Base-by-base conservation (phyloP, 2,888 invertebrate species). In the Carpatolechia fugitivella region DNA sequence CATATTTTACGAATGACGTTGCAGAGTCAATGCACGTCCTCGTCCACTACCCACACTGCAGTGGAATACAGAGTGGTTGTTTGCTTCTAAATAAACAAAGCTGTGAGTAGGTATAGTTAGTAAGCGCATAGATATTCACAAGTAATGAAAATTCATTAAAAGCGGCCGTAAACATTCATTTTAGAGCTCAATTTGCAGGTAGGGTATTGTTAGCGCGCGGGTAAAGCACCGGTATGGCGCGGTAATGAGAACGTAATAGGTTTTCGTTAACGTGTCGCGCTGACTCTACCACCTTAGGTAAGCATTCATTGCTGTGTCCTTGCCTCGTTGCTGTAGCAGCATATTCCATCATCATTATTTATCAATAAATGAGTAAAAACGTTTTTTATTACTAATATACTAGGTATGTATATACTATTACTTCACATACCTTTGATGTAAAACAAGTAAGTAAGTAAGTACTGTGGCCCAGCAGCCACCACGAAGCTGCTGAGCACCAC, bases 191-290 rank as follows among this genome's bases (percentile, higher is more conserved):
- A 35, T 50, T 50, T 36, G 35, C 33, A 36, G 50, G 50, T 36
- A 35, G 36, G 50, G 50, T 24, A 50, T 50, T 35, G 50, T 35
- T 36, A 50, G 11, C 36, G 50, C n/a, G 36, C 36, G 29, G 33
- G 35, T 50, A 50, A 50, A 24, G 36, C 48, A 31, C 13, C 50
- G 50, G 8, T 35, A 50, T 36, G 18, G 50, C 14, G 35, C 29
- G 20, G 13, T 50, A 50, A 50, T 50, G 50, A 50, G 50, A 20
- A 50, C 35, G 50, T 50, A 50, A 50, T 36, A 24, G 20, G 16
- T 35, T 24, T 50, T 18, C 35, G 36, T 6, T 24, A 24, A 24
- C 24, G 24, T 24, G 24, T 24, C 24, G 24, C 24, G 24, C 6
- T 24, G 24, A 24, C 24, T 24, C 3, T 24, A 6, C 24, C 24